Evolutionary conservation across 1,140 invertebrate species (phyloP).

Genomic region (Microplitis demolitor): DNA sequence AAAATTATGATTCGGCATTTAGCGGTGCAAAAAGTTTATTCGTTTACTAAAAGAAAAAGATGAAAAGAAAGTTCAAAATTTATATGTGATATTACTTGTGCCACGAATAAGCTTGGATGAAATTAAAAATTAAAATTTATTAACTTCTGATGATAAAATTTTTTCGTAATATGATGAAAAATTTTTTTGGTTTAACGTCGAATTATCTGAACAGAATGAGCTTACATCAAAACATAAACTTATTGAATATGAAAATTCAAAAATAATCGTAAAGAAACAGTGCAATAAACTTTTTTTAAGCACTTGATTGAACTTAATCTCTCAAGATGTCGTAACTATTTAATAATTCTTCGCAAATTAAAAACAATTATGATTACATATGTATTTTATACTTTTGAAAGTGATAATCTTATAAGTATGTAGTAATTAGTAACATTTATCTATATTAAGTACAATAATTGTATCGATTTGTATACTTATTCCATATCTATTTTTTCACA

Average conservation of each 20-base stretch:
- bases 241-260: not conserved
- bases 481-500: not conserved
- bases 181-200: slow-evolving; percentile 29
- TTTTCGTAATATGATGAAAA: not conserved
- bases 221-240: slow-evolving; percentile 37
- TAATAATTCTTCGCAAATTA: not conserved
- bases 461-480: slow-evolving; percentile 14
- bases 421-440: slow-evolving; percentile 17
- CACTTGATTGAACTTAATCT: not conserved
- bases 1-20: slow-evolving; percentile 3
- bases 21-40: slow-evolving; percentile 20
- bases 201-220: slow-evolving; percentile 47
- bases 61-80: slow-evolving; percentile 20
- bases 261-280: slow-evolving; percentile 2
- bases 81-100: slow-evolving; percentile 31
- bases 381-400: slow-evolving; percentile 11
- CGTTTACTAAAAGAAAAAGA: slow-evolving; percentile 24
- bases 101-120: slow-evolving; percentile 18
- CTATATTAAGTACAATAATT: slow-evolving; percentile 9
- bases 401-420: slow-evolving; percentile 10
- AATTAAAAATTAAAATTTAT: not conserved
- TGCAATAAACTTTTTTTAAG: not conserved
- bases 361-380: not conserved
- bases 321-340: not conserved
- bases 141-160: slow-evolving; percentile 3